A percentile compares a stretch with the other conserved stretches of the same genome.
Conservation (phyloP, 2,113 vertebrate species). For the Toxostoma redivivum region DNA sequence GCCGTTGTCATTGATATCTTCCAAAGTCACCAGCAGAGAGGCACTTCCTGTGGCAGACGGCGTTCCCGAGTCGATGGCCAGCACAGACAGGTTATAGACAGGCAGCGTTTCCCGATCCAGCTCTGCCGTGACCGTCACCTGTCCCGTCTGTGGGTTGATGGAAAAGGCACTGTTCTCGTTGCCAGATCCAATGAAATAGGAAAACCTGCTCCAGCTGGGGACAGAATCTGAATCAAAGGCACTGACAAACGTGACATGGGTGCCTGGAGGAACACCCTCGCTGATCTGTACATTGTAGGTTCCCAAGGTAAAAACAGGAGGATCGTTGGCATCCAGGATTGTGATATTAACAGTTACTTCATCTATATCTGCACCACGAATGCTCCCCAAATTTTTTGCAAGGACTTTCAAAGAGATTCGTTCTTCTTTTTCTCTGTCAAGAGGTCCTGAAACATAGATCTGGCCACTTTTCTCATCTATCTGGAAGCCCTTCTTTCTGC, state of each 20-base stretch:
- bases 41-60: constrained; percentile 90
- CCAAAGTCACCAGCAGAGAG: constrained; percentile 86
- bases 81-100: constrained; percentile 87
- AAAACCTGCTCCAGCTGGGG: constrained; percentile 96
- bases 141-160: constrained; percentile 91
- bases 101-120: constrained; percentile 89
- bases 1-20: constrained; percentile 96
- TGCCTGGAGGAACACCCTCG: constrained; percentile 87
- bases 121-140: constrained; percentile 89
- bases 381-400: constrained; percentile 93
- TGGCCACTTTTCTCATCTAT: constrained; percentile 88
- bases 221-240: constrained; percentile 96
- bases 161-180: constrained; percentile 86
- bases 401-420: constrained; percentile 89
- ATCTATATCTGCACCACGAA: constrained; percentile 91
- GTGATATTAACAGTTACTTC: constrained; percentile 95
- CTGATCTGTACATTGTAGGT: constrained; percentile 88
- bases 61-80: constrained; percentile 88
- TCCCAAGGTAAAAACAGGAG: constrained; percentile 87
- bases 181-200: constrained; percentile 86
- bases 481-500: constrained; percentile 90
- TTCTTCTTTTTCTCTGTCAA: constrained; percentile 95
- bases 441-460: constrained; percentile 86
- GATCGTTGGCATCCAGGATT: constrained; percentile 93
- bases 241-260: constrained; percentile 92